Conservation (phyloP, 2,113 vertebrate genomes). For the Phaethornis superciliosus region DNA sequence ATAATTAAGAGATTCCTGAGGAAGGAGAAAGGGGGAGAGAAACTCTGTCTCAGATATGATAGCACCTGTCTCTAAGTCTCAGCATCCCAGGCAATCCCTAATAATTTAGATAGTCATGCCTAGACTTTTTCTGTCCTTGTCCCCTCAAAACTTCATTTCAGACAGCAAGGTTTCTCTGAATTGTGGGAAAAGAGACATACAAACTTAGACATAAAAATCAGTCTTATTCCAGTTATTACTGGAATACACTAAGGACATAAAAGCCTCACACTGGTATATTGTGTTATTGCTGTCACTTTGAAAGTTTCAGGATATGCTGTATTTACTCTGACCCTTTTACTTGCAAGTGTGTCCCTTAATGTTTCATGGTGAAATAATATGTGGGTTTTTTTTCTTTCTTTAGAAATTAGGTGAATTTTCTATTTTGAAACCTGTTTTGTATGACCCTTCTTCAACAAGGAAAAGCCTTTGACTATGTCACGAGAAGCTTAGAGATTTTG, state of each 20-base stretch:
- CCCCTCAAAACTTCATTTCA: neutral
- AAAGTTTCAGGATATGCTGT: neutral
- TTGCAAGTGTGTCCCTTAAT: neutral
- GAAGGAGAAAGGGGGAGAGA: neutral
- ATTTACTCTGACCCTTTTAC: conserved; percentile 2
- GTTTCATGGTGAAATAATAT: neutral
- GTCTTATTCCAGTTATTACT: conserved; percentile 22
- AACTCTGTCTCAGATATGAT: neutral
- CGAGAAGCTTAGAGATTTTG: neutral
- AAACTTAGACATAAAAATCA: conserved; percentile 27
- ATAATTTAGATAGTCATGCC: neutral
- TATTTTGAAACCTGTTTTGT: neutral
- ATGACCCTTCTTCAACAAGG: neutral
- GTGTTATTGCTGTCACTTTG: conserved; percentile 2
- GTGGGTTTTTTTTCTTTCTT: neutral
- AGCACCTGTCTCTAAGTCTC: neutral
- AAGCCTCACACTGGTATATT: neutral
- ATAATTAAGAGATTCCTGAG: conserved; percentile 21
- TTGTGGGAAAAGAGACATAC: neutral
- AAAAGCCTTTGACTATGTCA: neutral
- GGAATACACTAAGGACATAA: conserved; percentile 8
- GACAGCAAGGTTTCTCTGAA: conserved; percentile 13
- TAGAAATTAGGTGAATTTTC: neutral
- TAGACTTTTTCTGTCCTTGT: neutral
- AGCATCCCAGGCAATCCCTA: neutral